phyloP scores from a whole-genome alignment of 2,888 invertebrate genomes.

The Eristalinus sepulchralis region DNA sequence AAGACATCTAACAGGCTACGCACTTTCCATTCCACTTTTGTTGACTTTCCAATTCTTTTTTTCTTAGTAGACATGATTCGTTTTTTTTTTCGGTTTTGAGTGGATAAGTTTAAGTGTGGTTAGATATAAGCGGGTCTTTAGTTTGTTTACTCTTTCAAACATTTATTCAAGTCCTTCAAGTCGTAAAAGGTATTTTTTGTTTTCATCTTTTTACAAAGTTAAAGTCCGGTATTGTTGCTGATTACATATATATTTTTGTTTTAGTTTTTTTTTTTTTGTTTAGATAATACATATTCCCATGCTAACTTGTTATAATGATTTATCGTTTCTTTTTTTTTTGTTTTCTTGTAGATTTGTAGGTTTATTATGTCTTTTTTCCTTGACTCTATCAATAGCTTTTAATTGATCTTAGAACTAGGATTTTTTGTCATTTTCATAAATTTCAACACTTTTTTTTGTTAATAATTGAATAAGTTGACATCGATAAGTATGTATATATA shows the following conservation, averaged over 20 bases:
- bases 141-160: background rate
- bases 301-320: background rate
- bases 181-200: conserved; percentile 1
- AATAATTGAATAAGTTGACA: conserved; percentile 39
- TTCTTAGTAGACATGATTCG: too few relatives aligned
- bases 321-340: background rate
- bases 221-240: background rate
- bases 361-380: conserved; percentile 17
- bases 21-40: too few relatives aligned
- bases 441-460: conserved; percentile 4
- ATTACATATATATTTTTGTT: conserved; percentile 1
- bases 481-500: conserved; percentile 58
- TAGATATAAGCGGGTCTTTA: background rate
- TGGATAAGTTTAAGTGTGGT: background rate
- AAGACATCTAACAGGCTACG: too few relatives aligned
- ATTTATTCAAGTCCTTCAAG: background rate
- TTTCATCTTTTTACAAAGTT: conserved; percentile 2
- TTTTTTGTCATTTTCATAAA: background rate
- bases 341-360: conserved; percentile 28
- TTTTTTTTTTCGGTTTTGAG: background rate
- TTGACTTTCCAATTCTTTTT: too few relatives aligned
- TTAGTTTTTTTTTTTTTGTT: background rate
- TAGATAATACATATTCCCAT: background rate
- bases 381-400: background rate
- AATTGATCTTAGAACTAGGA: conserved; percentile 5